Evolutionary conservation across 2,113 vertebrate species (phyloP).

Genomic region (Erinaceus europaeus): DNA sequence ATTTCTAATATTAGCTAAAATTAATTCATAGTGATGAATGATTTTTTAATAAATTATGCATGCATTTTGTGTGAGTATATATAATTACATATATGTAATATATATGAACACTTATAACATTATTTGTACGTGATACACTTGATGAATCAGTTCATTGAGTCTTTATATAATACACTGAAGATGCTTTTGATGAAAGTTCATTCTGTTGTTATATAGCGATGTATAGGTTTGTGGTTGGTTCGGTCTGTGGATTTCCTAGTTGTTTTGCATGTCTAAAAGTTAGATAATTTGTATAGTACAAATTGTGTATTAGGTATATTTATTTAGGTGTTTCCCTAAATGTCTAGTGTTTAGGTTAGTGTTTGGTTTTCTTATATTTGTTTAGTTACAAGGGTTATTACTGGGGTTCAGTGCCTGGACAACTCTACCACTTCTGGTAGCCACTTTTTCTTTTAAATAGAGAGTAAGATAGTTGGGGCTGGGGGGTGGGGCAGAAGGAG

Average conservation of each 20-base stretch:
- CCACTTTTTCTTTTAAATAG: no score
- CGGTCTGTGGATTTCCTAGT: neutral
- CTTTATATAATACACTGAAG: neutral
- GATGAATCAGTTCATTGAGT: conserved; percentile 1
- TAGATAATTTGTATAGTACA: neutral
- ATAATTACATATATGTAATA: neutral
- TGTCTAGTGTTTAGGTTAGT: conserved; percentile 4
- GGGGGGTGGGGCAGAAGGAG: no score
- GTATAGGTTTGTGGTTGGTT: conserved; percentile 10
- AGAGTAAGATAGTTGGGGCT: no score
- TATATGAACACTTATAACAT: neutral
- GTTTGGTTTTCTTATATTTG: conserved; percentile 16
- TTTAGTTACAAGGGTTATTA: no score
- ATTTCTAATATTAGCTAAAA: conserved; percentile 7
- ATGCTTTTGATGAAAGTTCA: conserved; percentile 21
- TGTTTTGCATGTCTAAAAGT: conserved; percentile 30
- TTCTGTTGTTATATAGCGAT: neutral
- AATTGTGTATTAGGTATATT: no score
- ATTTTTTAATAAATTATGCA: neutral
- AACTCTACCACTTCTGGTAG: no score
- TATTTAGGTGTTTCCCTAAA: conserved; percentile 28
- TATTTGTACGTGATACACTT: neutral
- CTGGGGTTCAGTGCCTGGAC: no score
- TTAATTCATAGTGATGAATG: neutral
- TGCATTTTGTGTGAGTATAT: neutral